These are phyloP conservation scores for Drosophila infuscata DNA, from an alignment of 2,888 invertebrate species.

Conservation along the genomic window DNA sequence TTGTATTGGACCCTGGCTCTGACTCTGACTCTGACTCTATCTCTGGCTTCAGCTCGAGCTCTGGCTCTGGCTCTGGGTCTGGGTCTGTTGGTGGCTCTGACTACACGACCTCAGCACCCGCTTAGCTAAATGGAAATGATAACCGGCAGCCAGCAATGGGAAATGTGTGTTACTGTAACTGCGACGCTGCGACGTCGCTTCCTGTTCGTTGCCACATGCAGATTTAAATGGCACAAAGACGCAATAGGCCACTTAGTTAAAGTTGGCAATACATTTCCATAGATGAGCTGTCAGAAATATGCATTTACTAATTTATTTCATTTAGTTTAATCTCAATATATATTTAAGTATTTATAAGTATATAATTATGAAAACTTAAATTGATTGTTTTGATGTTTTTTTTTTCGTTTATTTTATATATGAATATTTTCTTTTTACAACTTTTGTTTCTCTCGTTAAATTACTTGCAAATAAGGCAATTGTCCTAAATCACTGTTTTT, in stretches of 20 bases:
- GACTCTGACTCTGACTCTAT: slow-evolving; percentile 27
- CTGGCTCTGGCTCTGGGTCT: slow-evolving; percentile 21
- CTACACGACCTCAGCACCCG: slow-evolving; percentile 61
- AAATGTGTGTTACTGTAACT: slow-evolving; percentile 81
- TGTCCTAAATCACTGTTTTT: neutral
- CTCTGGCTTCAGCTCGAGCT: slow-evolving; percentile 14
- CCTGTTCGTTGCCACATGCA: slow-evolving; percentile 59
- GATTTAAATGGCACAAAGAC: slow-evolving; percentile 36
- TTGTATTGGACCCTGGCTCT: slow-evolving; percentile 67
- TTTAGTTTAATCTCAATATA: neutral
- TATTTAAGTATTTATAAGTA: neutral
- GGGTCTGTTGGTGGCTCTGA: slow-evolving; percentile 22
- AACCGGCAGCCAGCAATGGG: slow-evolving; percentile 62
- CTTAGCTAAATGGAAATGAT: slow-evolving; percentile 71
- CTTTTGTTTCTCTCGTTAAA: neutral
- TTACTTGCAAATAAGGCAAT: neutral
- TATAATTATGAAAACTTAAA: neutral
- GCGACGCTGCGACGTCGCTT: slow-evolving; percentile 52
- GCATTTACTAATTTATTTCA: neutral
- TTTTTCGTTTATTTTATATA: neutral
- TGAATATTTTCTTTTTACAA: neutral
- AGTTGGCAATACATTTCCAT: neutral
- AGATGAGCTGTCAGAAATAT: neutral
- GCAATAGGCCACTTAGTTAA: slow-evolving; percentile 15
- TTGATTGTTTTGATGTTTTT: neutral